These are phyloP conservation scores for Polyommatus iphigenia DNA, from an alignment of 2,888 invertebrate genomes.

Conservation along the genomic window DNA sequence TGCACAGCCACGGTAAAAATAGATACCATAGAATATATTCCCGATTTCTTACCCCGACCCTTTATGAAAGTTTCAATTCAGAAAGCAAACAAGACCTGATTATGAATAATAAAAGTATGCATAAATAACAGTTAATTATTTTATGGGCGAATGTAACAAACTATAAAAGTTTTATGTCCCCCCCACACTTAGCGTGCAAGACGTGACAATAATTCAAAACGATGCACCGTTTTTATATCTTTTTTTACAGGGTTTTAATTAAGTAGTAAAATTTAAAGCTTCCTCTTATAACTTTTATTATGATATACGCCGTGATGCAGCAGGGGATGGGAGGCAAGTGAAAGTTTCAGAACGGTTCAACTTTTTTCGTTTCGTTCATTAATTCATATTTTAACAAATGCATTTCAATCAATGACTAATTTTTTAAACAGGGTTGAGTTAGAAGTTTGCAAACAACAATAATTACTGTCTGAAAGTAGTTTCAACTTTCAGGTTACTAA, in stretches of 20 bases:
- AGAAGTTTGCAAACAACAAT: neutral
- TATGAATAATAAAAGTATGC: conserved; percentile 4
- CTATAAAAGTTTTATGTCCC: conserved; percentile 19
- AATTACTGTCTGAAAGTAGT: neutral
- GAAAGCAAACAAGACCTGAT: neutral
- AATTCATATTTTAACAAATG: neutral
- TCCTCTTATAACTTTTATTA: conserved; percentile 12
- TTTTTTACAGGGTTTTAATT: neutral
- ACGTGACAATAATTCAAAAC: conserved; percentile 18
- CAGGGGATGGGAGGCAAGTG: neutral
- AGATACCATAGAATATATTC: neutral
- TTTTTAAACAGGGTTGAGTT: neutral
- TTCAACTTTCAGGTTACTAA: neutral
- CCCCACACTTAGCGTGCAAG: neutral
- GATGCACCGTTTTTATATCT: conserved; percentile 16
- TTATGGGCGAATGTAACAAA: neutral
- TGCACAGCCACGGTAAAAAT: too few relatives aligned
- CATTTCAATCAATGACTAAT: neutral
- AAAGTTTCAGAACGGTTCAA: neutral
- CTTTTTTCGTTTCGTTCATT: neutral
- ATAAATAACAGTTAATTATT: conserved; percentile 11
- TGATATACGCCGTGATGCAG: neutral
- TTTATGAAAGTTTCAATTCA: neutral
- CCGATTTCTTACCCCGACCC: neutral
- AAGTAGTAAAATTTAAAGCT: conserved; percentile 11